phyloP scores from a whole-genome alignment of 2,888 invertebrate species.

The Seladonia tumulorum region DNA sequence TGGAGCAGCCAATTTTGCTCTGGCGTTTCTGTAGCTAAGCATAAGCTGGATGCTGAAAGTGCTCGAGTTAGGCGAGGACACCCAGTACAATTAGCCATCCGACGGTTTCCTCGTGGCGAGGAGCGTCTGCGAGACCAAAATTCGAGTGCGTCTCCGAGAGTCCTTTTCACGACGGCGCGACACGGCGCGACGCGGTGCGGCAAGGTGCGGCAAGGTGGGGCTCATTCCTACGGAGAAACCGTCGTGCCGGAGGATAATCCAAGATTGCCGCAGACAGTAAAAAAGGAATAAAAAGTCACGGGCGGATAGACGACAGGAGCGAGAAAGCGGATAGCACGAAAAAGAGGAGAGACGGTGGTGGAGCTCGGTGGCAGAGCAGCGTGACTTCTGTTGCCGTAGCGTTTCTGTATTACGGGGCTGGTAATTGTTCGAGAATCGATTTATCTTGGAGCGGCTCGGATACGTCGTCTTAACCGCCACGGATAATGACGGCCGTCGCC shows the following conservation, averaged over 20 bases:
- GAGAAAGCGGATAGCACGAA: neutral
- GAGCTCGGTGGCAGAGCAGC: constrained; percentile 12
- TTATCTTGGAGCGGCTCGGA: constrained; percentile 57
- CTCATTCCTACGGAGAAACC: constrained; percentile 46
- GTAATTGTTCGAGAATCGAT: constrained; percentile 70
- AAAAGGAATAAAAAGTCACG: constrained; percentile 37
- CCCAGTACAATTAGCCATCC: neutral
- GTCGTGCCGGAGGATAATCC: constrained; percentile 53
- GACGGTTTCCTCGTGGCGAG: neutral
- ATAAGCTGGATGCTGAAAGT: neutral
- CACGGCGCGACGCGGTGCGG: too few species aligned
- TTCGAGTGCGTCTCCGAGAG: neutral
- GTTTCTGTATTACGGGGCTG: constrained; percentile 58
- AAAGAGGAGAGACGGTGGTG: constrained; percentile 7
- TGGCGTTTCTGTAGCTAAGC: neutral
- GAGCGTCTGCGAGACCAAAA: neutral
- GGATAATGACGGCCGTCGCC: neutral
- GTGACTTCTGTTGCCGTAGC: constrained; percentile 50
- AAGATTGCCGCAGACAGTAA: constrained; percentile 55
- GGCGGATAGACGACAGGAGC: constrained; percentile 28
- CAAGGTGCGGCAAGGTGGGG: neutral
- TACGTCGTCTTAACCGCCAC: constrained; percentile 62
- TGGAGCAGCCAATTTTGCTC: neutral
- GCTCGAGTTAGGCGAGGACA: neutral
- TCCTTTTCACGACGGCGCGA: neutral